Conservation (phyloP, 2,888 invertebrate genomes). For the Drosophila putrida region DNA sequence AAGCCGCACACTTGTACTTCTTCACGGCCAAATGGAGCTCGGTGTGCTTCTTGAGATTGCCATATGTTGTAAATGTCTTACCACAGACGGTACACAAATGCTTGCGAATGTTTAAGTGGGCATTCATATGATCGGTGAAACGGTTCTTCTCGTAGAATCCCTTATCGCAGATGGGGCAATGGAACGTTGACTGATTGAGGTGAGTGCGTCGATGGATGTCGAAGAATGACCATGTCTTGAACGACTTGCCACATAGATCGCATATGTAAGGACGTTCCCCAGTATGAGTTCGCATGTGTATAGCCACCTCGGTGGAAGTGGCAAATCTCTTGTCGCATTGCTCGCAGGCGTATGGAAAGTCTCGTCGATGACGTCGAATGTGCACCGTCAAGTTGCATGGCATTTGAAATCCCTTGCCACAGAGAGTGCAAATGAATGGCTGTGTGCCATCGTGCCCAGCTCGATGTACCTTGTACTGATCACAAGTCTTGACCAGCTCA, state of each 20-base stretch:
- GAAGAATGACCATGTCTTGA: conserved; percentile 83
- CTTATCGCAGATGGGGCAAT: conserved; percentile 81
- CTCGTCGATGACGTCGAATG: conserved; percentile 75
- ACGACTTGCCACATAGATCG: conserved; percentile 79
- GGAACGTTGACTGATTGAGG: conserved; percentile 79
- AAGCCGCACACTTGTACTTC: conserved; percentile 78
- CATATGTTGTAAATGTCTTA: conserved; percentile 78
- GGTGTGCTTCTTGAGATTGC: conserved; percentile 80
- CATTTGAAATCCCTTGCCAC: conserved; percentile 80
- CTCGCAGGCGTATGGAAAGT: conserved; percentile 81
- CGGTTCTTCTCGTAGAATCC: conserved; percentile 82
- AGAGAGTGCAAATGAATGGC: conserved; percentile 80
- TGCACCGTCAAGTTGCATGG: conserved; percentile 81
- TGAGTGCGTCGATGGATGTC: conserved; percentile 79
- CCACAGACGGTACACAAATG: conserved; percentile 80
- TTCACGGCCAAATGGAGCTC: conserved; percentile 76
- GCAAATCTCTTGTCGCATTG: conserved; percentile 80
- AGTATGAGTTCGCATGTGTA: conserved; percentile 80
- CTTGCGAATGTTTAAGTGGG: conserved; percentile 80
- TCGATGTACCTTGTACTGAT: conserved; percentile 80
- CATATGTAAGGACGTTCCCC: conserved; percentile 81
- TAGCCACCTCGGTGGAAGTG: conserved; percentile 81
- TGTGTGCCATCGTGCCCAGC: conserved; percentile 77
- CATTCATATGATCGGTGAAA: conserved; percentile 82
- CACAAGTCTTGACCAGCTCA: conserved; percentile 76